Base-by-base conservation (phyloP, 1,140 invertebrate genomes). In the Drosophila melanogaster region DNA sequence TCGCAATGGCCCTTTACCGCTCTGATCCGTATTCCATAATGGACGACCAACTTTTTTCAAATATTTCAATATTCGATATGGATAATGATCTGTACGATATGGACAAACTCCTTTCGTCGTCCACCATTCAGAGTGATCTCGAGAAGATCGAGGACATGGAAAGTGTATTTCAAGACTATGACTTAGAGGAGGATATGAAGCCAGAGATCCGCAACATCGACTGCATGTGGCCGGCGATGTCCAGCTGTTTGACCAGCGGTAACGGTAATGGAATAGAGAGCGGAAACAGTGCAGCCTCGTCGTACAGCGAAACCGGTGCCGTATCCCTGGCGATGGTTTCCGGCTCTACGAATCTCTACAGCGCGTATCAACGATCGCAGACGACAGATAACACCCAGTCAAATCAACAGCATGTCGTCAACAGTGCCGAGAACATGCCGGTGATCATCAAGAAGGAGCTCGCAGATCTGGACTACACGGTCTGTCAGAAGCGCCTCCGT, bases 151-250 rank as follows among this genome's bases (percentile, higher is more conserved):
- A 19, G 0, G 37, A 53, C 8, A n/a, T 14, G 15, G 5, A 38
- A 0, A 6, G 19, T 0, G 2, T 1, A 0, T 22, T 61, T 6
- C 0, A 7, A 7, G 14, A 22, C 24, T 14, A 10, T 0, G 10
- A 3, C 30, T 19, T 2, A 12, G 37, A 49, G 8, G 33, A 53
- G 11, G 84, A 79, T 35, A 30, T 51, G 0, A 89, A 90, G 44
- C 46, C 65, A 8, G 76, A 78, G 37, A 64, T 91, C 40, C 72
- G 80, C 8, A 81, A 84, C 17, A 62, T 8, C 0, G 81, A 91
- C 46, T 79, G 69, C 40, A 91, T 91, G 90, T 91, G 90, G 90
- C 57, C 84, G 0, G 49, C 55, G 0, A 40, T 38, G 10, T 19
- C 53, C 10, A 55, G 15, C 35, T 56, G 56, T 44, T 26, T 17